Base-by-base conservation (phyloP, 2,888 invertebrate genomes). In the Ashinkailepas kermadecensis region DNA sequence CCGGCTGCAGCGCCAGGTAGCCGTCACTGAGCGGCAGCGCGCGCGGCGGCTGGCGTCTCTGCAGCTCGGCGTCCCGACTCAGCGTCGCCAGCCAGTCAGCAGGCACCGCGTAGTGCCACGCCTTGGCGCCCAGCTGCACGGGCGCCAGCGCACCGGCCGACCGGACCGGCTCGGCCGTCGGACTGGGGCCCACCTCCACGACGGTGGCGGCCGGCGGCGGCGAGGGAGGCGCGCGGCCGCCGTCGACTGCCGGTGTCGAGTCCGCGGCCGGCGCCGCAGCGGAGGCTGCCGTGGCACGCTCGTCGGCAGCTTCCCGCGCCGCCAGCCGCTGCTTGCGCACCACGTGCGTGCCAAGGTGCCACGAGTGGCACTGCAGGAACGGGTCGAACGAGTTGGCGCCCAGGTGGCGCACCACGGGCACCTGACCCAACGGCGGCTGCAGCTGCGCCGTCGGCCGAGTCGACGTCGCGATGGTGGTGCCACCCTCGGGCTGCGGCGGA, bases 1-100 rank as follows among this genome's bases (percentile, higher is more conserved):
- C 92, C 21, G 97, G 95, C 92, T 97, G 93, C 18, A 95, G 95
- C 13, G 93, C 92, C 78, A 96, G 89, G 87, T 97, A 97, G 0
- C 95, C 95, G 88, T 97, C 96, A 86, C 96, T 96, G 87, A 93
- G 93, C 58, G 93, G 91, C 23, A n/a, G 87, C 83, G 91, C 91
- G 80, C 81, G 81, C 23, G 83, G 83, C 25, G 81, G 82, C 23
- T 81, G 82, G 39, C 90, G 88, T 81, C 92, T 89, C 87, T 95
- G 96, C 82, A 91, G 89, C 85, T 92, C 91, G 80, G 92, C 90
- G 87, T 97, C 97, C 83, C 92, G 91, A 13, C 93, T 91, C 84
- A 97, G 94, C 84, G 96, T 93, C 13, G 96, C 95, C 83, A 95
- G 92, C 97, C 96, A 97, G 83, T 93, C 93, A 54, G 54, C 74